Evolutionary conservation across 2,797 vertebrate genomes (phyloP), one percentile per base, ranked within the genome.

Genomic region (Amblyraja radiata): DNA sequence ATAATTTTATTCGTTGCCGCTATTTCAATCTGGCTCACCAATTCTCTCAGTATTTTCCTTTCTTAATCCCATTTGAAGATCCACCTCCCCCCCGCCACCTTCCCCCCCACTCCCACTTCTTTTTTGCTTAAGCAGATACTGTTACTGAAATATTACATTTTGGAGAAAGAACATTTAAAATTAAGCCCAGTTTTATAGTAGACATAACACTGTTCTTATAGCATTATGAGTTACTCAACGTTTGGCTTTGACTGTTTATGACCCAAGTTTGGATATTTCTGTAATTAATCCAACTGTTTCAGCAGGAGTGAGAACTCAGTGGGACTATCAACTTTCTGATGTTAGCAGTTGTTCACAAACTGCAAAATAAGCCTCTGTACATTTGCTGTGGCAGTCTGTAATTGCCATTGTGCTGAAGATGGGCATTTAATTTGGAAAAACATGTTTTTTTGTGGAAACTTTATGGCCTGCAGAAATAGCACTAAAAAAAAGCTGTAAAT

Each of bases 201-300:
- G 90, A 92, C 84, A 88, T 92, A 92, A 73, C 68, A 54, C 71
- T 76, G 73, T 92, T 74, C 71, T 76, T 76, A 92, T 46, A 92
- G 54, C 39, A 68, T 73, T 92, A 46, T 13, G 11, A 76, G 73
- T 73, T 92, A 54, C 39, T 71, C 68, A 73, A 46, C 23, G 90
- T 76, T 92, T 92, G 90, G 90, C 90, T 92, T 92, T 92, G 68
- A 92, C 25, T 76, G 71, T 92, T 92, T 92, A 92, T 76, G 39
- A 76, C 71, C 90, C 74, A 68, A 74, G 11, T 46, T 92, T 92
- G 90, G 65, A 92, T 73, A 73, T 74, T 92, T 92, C 68, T 92
- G 90, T 74, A 92, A 92, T 92, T 92, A 92, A 92, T 92, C 73
- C 90, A 73, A 76, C 90, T 92, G 68, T 76, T 46, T 28, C 84